Evolutionary conservation across 2,797 vertebrate genomes (phyloP), one percentile per base, ranked within the genome.

Genomic region (Chloroceryle amazona): DNA sequence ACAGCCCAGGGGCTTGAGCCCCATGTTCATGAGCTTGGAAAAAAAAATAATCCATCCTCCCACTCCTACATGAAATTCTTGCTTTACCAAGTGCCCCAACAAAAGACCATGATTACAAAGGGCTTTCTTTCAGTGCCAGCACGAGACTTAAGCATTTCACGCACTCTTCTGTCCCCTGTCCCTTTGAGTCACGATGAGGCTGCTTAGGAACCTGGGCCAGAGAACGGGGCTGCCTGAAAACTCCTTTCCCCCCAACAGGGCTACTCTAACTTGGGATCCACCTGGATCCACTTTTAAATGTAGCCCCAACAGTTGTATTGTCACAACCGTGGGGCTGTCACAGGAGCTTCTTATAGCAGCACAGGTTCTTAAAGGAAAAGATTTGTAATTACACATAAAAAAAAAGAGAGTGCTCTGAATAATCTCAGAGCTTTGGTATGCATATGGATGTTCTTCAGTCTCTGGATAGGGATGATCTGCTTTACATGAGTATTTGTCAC

Each of bases 401-500:
- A 28, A 49, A 2, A 88, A 86, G 79, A 92, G 94, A 93, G 62
- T 83, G 85, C 91, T 94, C 33, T 41, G 90, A 95, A 85, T 97
- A 96, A 96, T 96, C 94, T 84, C 8, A 1, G 54, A 75, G 95
- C 93, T 96, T 94, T 94, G 88, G 72, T 61, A 65, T 94, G 88
- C 94, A 96, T 96, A 96, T 91, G 93, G 73, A 95, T 97, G 70
- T 91, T 92, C 87, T 57, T 86, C 94, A 71, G 82, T 91, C 91
- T 96, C 94, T 88, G 95, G 91, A 4, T 93, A 65, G 91, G 91
- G 94, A 96, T 96, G 94, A 96, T 95, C 93, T 95, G 86, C 95
- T 97, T 91, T 95, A 90, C 86, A 47, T 70, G 94, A 97, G 76
- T 33, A 33, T 90, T 93, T 96, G 95, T 97, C 94, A 96, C 88